A percentile compares a stretch with the other conserved stretches of the same genome.
phyloP scores from a whole-genome alignment of 2,113 vertebrate species.

The Bucco capensis region DNA sequence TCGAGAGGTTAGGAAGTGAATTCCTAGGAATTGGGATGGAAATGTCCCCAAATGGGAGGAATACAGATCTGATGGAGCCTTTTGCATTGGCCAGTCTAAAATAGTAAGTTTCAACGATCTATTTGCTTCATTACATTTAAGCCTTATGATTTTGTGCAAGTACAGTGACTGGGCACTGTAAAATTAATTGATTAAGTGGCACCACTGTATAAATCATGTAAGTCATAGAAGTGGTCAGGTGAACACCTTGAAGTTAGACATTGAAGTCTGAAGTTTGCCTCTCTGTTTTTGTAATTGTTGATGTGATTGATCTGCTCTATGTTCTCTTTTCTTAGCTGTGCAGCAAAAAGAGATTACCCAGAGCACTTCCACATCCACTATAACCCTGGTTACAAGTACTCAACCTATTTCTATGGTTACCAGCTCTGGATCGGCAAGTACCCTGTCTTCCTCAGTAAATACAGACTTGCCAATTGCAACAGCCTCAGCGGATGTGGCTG shows the following conservation, averaged over 20 bases:
- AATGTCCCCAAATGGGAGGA: neutral
- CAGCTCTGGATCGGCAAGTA: slow-evolving; percentile 78
- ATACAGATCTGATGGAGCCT: neutral
- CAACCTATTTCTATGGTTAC: slow-evolving; percentile 83
- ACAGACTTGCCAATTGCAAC: slow-evolving; percentile 90
- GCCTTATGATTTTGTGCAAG: neutral
- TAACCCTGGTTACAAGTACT: slow-evolving; percentile 90
- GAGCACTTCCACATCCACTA: slow-evolving; percentile 85
- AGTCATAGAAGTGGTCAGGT: neutral
- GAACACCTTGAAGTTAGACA: neutral
- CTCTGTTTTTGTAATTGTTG: neutral
- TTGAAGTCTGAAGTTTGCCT: neutral
- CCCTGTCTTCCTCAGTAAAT: slow-evolving; percentile 77
- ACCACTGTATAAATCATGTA: neutral
- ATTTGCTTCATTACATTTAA: neutral
- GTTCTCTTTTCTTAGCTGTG: slow-evolving; percentile 72
- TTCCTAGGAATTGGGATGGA: neutral
- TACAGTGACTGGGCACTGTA: neutral
- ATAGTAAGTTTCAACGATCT: neutral
- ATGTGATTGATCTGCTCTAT: neutral
- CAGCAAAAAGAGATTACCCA: slow-evolving; percentile 91
- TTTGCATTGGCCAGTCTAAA: neutral
- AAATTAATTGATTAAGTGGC: neutral
- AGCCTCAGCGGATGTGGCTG: slow-evolving; percentile 91
- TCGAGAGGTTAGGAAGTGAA: neutral